A percentile compares a stretch with the other conserved stretches of the same genome.
These are phyloP conservation scores for Itoplectis maculator DNA, from an alignment of 2,888 invertebrate species.

Conservation along the genomic window DNA sequence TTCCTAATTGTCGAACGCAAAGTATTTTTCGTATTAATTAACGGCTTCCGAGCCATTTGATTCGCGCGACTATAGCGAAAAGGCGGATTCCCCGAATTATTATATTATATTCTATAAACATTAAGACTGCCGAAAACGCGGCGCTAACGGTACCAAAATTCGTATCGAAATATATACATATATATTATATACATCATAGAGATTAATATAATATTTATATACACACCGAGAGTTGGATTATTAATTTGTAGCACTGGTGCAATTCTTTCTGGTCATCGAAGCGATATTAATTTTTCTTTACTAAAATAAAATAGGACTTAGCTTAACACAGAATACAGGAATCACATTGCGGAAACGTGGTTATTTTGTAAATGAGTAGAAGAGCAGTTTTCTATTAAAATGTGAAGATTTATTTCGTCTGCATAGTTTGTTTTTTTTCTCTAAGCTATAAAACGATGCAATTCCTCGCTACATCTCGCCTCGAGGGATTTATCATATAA, in stretches of 20 bases:
- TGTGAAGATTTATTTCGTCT: constrained; percentile 77
- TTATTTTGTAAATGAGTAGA: constrained; percentile 46
- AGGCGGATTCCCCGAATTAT: too few relatives aligned
- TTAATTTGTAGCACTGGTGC: constrained; percentile 10
- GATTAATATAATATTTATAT: constrained; percentile 14
- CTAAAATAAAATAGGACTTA: constrained; percentile 43
- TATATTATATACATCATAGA: background rate
- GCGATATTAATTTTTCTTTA: constrained; percentile 7
- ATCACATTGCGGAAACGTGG: constrained; percentile 14
- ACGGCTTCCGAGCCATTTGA: background rate
- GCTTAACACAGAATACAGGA: constrained; percentile 16
- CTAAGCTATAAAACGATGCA: constrained; percentile 76
- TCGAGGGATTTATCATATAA: constrained; percentile 60
- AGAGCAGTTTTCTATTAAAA: constrained; percentile 77
- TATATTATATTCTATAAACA: background rate
- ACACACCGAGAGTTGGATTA: constrained; percentile 13
- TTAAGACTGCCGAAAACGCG: background rate
- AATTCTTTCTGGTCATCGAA: constrained; percentile 8
- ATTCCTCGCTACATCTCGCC: constrained; percentile 53
- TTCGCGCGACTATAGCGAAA: background rate
- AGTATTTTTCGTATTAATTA: background rate
- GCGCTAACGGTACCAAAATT: background rate
- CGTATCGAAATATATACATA: background rate
- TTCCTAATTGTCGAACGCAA: background rate
- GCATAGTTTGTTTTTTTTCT: constrained; percentile 72